Evolutionary conservation across 2,113 vertebrate genomes (phyloP), one percentile per base, ranked within the genome.

Genomic region (Callipepla squamata): DNA sequence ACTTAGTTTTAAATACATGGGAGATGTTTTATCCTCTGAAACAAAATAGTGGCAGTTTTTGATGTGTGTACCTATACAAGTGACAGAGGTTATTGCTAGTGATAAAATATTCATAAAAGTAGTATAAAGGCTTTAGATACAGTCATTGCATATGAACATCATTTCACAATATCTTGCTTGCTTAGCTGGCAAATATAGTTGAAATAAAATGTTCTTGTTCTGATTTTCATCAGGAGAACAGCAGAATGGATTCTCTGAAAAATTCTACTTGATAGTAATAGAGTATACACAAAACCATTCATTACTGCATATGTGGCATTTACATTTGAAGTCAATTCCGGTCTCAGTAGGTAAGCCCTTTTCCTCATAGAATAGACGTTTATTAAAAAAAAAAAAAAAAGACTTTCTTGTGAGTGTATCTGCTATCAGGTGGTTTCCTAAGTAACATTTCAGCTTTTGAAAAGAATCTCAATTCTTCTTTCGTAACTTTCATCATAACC

Each of bases 221-320:
- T 94, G 36, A 65, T 84, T 95, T 95, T 93, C 18, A 88, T 72
- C 95, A 98, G 98, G 97, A 81, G 94, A 77, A 38, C 94, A 94
- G n/a, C 73, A 95, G 78, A 97, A 95, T 86, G 95, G 97, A 75
- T 99, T 99, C 97, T 99, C 98, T 18, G 98, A 98, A 80, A 98
- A 98, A 55, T 99, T 99, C 96, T 99, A 99, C 96, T 97, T 99
- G 89, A 98, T 99, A 95, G 99, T 99, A 84, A 97, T 99, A 74
- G 99, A 99, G 88, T 97, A 97, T 63, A 97, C 97, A 12, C 96
- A 97, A 75, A 98, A 96, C 59, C 95, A 66, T 63, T 99, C 99
- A 2, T 65, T 99, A n/a, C 96, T 99, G 44, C 99, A 98, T 90
- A 99, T 99, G 99, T 99, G 99, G 99, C 98, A 98, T 96, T 98